These are phyloP conservation scores for Chrysotoxum bicinctum DNA, from an alignment of 2,888 invertebrate species.

Conservation along the genomic window DNA sequence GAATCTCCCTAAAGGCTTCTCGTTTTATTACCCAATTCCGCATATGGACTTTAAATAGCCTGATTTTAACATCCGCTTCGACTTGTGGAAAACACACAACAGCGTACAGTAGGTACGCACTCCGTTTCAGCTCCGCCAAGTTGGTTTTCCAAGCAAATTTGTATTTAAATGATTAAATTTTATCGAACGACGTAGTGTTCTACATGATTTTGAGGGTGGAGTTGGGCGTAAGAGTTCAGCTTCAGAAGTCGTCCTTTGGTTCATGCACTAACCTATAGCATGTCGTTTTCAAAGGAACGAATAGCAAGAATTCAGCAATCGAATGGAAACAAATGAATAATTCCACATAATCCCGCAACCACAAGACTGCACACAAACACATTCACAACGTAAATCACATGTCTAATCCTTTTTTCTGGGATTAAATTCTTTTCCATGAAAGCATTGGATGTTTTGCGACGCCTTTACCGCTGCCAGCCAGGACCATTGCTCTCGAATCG, in stretches of 20 bases:
- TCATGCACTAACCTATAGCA: neutral
- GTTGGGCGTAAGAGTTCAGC: neutral
- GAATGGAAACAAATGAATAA: conserved; percentile 72
- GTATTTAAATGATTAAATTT: conserved; percentile 70
- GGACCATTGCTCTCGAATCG: neutral
- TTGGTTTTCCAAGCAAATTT: conserved; percentile 49
- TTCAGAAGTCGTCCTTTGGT: conserved; percentile 18
- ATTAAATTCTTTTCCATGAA: conserved; percentile 68
- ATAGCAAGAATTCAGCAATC: conserved; percentile 61
- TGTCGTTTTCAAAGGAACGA: conserved; percentile 21
- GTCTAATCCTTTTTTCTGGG: conserved; percentile 69
- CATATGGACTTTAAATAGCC: conserved; percentile 72
- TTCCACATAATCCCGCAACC: conserved; percentile 70
- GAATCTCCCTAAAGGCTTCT: conserved; percentile 6
- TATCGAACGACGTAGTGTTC: conserved; percentile 39
- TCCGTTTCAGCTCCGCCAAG: neutral
- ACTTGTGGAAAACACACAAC: neutral
- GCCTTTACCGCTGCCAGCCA: conserved; percentile 25
- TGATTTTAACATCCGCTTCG: conserved; percentile 51
- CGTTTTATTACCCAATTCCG: conserved; percentile 61
- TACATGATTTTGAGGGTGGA: neutral
- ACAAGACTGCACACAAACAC: conserved; percentile 32
- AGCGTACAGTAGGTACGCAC: neutral
- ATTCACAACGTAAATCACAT: conserved; percentile 27
- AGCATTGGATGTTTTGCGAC: conserved; percentile 53